Evolutionary conservation across 2,113 vertebrate species (phyloP), one percentile per base, ranked within the genome.

Genomic region (Nesoenas mayeri): DNA sequence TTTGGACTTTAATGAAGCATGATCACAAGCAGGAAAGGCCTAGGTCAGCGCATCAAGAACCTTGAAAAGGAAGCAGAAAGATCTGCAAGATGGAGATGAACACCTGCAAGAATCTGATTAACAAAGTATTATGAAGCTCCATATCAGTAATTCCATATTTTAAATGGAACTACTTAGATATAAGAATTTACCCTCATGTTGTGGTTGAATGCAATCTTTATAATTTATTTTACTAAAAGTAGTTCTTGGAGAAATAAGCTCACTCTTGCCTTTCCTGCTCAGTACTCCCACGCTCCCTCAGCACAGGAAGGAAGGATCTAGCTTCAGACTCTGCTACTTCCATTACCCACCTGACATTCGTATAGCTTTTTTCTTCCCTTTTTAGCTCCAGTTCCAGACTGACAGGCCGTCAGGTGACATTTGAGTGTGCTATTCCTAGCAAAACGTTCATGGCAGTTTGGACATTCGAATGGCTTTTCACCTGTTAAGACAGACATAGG

Each of bases 301-400:
- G 58, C 53, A 64, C 29, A 62, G 44, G 32, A 82, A 38, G 14
- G 26, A 93, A 22, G 11, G 29, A 54, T 18, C 31, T 25, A 56
- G 25, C 8, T 36, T 90, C 32, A 58, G n/a, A 50, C 12, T 38
- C 32, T 15, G 15, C n/a, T 54, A 51, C 58, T 53, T 85, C 31
- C 12, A 50, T 80, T 78, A 98, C 98, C 34, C 98, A 99, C 99
- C 99, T 99, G 99, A 97, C 99, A 99, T 95, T 99, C 99, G 21
- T 99, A 99, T 62, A 99, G 98, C 95, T 99, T 99, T 97, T 99
- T 99, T 71, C 99, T 98, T 93, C 99, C 99, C 85, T 99, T 99
- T 97, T 99, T 99, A 95, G 99, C 99, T 48, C 99, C 99, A 3
- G 98, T 98, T 82, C 99, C 99, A 77, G 99, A 99, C 96, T 99